Conservation (phyloP, 2,113 vertebrate genomes). For the Aptenodytes forsteri region DNA sequence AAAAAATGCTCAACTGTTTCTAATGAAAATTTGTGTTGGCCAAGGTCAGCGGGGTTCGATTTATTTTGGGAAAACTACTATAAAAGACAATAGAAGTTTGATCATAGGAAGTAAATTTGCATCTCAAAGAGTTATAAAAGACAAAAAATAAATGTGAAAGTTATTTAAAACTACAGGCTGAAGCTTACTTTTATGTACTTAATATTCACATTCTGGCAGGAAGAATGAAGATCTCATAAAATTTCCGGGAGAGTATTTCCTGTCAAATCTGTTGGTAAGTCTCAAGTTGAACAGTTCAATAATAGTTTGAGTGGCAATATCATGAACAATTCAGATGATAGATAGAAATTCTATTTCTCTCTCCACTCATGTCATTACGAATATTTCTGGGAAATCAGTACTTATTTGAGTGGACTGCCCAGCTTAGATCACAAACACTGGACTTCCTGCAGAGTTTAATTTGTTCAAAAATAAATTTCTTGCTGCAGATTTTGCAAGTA, state of each 20-base stretch:
- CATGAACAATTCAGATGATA: background rate
- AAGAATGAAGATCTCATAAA: background rate
- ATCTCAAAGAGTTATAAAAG: background rate
- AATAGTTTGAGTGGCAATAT: background rate
- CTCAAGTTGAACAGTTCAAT: background rate
- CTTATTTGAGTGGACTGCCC: background rate
- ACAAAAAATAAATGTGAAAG: background rate
- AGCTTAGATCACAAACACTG: background rate
- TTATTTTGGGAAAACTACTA: background rate
- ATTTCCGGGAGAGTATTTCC: background rate
- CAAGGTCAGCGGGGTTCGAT: background rate
- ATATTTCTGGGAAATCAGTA: background rate
- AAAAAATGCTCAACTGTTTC: background rate
- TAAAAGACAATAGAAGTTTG: background rate
- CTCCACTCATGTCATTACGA: background rate
- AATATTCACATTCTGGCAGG: background rate
- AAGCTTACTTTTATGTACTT: background rate
- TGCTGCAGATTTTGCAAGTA: background rate
- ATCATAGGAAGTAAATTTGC: background rate
- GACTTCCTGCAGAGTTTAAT: background rate
- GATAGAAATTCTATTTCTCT: background rate
- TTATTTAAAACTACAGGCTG: background rate
- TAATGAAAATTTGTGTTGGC: background rate
- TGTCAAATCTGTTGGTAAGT: background rate
- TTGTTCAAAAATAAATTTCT: background rate